Conservation (phyloP, 64 coral and sea anemone species). For the Montipora sp. region DNA sequence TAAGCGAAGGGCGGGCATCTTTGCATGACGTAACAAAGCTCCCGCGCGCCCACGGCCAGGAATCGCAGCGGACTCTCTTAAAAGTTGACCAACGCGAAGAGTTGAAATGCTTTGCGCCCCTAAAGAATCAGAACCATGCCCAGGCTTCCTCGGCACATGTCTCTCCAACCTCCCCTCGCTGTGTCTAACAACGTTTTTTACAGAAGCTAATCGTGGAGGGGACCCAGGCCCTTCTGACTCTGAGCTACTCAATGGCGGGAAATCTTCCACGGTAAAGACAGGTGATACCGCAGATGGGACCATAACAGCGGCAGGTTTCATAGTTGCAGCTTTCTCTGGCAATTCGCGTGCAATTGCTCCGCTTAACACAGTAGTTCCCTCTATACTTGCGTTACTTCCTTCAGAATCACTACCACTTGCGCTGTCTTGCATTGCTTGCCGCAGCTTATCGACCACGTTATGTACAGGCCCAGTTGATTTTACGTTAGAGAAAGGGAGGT, state of each 20-base stretch:
- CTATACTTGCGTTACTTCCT: background rate
- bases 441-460: background rate
- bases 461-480: background rate
- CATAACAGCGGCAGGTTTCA: background rate
- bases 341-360: background rate
- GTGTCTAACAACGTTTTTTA: background rate
- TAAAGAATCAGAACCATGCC: background rate
- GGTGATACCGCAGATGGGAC: background rate
- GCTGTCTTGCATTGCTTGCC: background rate
- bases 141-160: background rate
- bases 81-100: background rate
- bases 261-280: constrained; percentile 67
- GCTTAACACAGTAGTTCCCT: background rate
- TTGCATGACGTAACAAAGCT: constrained; percentile 34
- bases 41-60: constrained; percentile 77
- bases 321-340: background rate
- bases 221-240: constrained; percentile 60
- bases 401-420: constrained; percentile 20
- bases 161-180: background rate
- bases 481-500: background rate
- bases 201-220: constrained; percentile 24
- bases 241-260: constrained; percentile 82
- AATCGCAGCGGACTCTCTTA: background rate
- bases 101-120: background rate
- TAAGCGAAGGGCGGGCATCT: constrained; percentile 59